Evolutionary conservation across 2,797 vertebrate genomes (phyloP), one percentile per base, ranked within the genome.

Genomic region (Chaetodon trifasciatus): DNA sequence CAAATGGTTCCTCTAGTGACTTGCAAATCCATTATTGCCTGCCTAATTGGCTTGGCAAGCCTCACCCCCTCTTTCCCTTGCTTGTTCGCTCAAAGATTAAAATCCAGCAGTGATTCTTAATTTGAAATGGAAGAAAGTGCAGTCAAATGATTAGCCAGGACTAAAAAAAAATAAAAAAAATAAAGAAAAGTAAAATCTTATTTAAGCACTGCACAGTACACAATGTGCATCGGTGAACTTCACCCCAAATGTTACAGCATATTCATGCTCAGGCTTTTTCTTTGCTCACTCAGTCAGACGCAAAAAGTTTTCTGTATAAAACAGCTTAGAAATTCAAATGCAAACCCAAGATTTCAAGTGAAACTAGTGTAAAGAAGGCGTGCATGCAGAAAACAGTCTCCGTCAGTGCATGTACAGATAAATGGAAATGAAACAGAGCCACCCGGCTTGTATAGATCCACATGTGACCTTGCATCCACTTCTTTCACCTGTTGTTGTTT

Each of bases 1-100:
- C 91, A 94, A 93, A 91, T 77, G 79, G 86, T 88, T 93, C 88
- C 94, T 94, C 93, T 90, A 47, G 93, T 94, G 93, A 93, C 87
- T 93, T 90, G 78, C 74, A 92, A 94, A 96, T 94, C 92, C 93
- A 94, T 95, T 95, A 93, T 84, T 92, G 88, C 81, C 71, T 60
- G 83, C 87, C 79, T 94, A 94, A 95, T 95, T 94, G 89, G 88
- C 90, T 89, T 88, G 86, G 88, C 86, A 86, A 88, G 83, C 78
- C 75, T 85, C 50, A 56, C 78, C 87, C 68, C 82, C 71, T 52
- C 79, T 83, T 82, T 77, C 83, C 85, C 76, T 70, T 5, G 70
- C 80, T 91, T 86, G 70, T 88, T 90, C 83, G 8, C 79, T 84
- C 86, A 89, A 82, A 93, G 90, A 93, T 92, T 88, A 87, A 87